Evolutionary conservation across 2,888 invertebrate species (phyloP), one percentile per base, ranked within the genome.

Genomic region (Caenorhabditis sp.): DNA sequence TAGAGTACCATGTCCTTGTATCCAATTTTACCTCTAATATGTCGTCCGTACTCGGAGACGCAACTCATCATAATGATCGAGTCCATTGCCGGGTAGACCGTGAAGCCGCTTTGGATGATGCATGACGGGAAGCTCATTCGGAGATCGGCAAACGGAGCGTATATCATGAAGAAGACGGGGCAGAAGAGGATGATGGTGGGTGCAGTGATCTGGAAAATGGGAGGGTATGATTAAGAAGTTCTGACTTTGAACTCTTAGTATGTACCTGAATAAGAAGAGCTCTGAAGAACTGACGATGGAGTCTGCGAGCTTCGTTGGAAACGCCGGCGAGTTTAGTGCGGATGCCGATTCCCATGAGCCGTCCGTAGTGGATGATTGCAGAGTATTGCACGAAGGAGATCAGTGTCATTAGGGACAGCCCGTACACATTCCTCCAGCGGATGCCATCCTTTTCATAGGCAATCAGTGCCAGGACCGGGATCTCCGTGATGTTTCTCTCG

Each of bases 1-100:
- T n/a, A n/a, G n/a, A n/a, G n/a, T n/a, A 24, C 11, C 15, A 13
- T 13, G 15, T 2, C 28, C 32, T 11, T 11, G 2, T 44, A 11
- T 44, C 26, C 8, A 8, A 4, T 26, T 60, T 65, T 18, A 78
- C 78, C 65, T 18, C 58, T 74, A 28, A 74, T 44, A 3, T 40
- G 51, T 51, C 65, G 50, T 6, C 65, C 65, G 24, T 74, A 74
- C 40, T 74, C 74, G 8, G 74, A 74, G 8, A 74, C 74, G 22
- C 74, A 74, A n/a, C 65, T 60, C 74, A 74, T 74, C 65, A 74
- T 70, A 22, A 69, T 64, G 15, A 69, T 51, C n/a, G 78, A 78
- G 32, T 77, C 77, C 9, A 77, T 35, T 1, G 77, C 77, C 2
- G 77, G 77, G 18, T 77, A 77, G 5, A 77, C 68, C 11, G 68